Conservation (phyloP, 2,113 vertebrate species). For the Chaetops frenatus region DNA sequence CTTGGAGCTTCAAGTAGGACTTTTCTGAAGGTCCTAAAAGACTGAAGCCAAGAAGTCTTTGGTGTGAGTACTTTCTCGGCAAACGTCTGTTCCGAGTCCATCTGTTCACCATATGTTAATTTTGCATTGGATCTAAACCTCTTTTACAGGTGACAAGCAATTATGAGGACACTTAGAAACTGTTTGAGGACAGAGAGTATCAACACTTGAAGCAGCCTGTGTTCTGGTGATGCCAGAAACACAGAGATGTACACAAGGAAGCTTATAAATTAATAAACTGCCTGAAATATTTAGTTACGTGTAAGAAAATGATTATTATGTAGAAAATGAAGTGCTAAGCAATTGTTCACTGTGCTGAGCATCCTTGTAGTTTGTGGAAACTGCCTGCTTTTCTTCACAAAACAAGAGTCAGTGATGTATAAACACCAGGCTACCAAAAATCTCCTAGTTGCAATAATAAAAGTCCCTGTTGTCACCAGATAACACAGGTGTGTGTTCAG, state of each 20-base stretch:
- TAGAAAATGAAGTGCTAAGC: constrained; percentile 38
- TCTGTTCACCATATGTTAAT: constrained; percentile 73
- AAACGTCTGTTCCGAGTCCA: constrained; percentile 66
- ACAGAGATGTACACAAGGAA: constrained; percentile 10
- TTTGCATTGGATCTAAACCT: constrained; percentile 66
- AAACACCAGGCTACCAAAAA: not conserved
- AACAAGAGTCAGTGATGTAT: not conserved
- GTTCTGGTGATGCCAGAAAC: constrained; percentile 46
- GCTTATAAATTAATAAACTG: constrained; percentile 65
- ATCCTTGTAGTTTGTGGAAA: not conserved
- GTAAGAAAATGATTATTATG: constrained; percentile 43
- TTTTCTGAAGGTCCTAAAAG: constrained; percentile 61
- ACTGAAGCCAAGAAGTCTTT: constrained; percentile 61
- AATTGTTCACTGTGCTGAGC: constrained; percentile 47
- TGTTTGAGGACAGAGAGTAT: constrained; percentile 65
- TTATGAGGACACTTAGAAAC: constrained; percentile 69
- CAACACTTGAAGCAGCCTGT: constrained; percentile 48
- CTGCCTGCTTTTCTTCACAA: not conserved
- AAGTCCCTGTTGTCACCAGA: not conserved
- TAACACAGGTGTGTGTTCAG: not conserved
- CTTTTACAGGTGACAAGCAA: constrained; percentile 74
- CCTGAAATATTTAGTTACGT: constrained; percentile 64
- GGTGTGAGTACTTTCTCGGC: constrained; percentile 56
- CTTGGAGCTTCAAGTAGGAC: constrained; percentile 38
- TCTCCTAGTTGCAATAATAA: not conserved